phyloP scores from a whole-genome alignment of 2,113 vertebrate species.

The Tinamus guttatus region DNA sequence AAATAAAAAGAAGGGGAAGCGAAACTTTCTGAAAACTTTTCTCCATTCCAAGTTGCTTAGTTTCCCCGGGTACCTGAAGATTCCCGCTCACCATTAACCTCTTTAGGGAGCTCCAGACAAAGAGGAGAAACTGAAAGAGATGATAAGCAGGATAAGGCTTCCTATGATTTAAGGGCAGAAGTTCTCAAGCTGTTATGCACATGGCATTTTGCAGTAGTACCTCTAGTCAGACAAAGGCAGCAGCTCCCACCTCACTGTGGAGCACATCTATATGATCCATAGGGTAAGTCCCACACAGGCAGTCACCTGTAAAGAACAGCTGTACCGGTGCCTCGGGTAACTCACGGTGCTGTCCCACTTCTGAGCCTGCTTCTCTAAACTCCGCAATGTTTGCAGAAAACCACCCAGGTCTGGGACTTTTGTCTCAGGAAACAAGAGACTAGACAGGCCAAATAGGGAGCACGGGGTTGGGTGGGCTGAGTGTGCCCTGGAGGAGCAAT shows the following conservation, averaged over 20 bases:
- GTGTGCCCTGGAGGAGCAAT: not conserved
- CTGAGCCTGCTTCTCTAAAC: not conserved
- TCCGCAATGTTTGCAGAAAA: not conserved
- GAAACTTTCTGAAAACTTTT: not conserved
- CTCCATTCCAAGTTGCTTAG: not conserved
- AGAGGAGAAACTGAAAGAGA: not conserved
- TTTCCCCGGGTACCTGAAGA: not conserved
- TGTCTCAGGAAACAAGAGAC: not conserved
- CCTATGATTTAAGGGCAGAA: not conserved
- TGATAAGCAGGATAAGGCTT: not conserved
- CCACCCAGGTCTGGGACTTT: not conserved
- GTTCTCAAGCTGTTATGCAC: not conserved
- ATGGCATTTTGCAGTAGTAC: not conserved
- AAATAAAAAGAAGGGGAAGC: not conserved
- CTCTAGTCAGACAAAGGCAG: not conserved
- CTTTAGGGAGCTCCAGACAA: not conserved
- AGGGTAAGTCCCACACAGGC: not conserved
- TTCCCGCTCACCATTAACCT: not conserved
- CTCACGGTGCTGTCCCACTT: not conserved
- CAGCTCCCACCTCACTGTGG: not conserved
- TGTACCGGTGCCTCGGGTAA: not conserved
- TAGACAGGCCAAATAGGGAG: not conserved
- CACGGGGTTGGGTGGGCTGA: not conserved
- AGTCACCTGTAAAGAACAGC: not conserved
- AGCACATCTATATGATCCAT: not conserved